Base-by-base conservation (phyloP, 2,113 vertebrate genomes). In the Brachypodius melanocephalos region DNA sequence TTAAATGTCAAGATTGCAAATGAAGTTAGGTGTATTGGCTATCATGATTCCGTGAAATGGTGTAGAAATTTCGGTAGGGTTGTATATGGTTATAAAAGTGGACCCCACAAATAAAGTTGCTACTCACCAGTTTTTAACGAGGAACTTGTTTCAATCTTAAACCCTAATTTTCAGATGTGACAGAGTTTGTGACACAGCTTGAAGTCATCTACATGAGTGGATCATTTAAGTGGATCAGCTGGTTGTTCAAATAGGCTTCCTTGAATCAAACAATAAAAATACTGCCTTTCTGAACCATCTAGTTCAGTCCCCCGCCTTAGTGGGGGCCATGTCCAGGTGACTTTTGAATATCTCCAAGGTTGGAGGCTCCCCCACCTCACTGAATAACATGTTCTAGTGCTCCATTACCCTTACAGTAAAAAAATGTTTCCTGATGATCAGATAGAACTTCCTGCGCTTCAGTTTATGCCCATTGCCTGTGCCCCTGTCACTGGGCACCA, bases 261-360 rank as follows among this genome's bases (percentile, higher is more conserved):
- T 42, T 51, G 25, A 71, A 8, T 31, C 26, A 67, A 48, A 46
- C 19, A 57, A 1, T 42, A 51, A n/a, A 66, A 17, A 51, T 24
- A 59, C 2, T 58, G 8, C 34, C 14, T 40, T 71, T 34, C 40
- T 61, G 34, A 71, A 12, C 6, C 21, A 14, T 14, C 14, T 42
- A 5, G 9, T 36, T 32, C 52, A 77, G 17, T 3, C 1, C 3
- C 4, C 11, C 1, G 1, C 31, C 42, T 25, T 12, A 59, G 15
- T 32, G 49, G 6, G 12, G 10, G 17, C 16, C 11, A 17, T 17
- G 5, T 67, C 22, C 38, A 46, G 7, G 1, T 14, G 18, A 12
- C 14, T 68, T 71, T 59, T 16, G 2, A 46, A 6, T 40, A n/a
- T 46, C 14, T 57, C 6, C 48, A 78, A 19, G 22, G 10, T 5